A percentile compares a stretch with the other conserved stretches of the same genome.
phyloP scores from a whole-genome alignment of 2,797 vertebrate species.

The Pteronotus mesoamericanus region DNA sequence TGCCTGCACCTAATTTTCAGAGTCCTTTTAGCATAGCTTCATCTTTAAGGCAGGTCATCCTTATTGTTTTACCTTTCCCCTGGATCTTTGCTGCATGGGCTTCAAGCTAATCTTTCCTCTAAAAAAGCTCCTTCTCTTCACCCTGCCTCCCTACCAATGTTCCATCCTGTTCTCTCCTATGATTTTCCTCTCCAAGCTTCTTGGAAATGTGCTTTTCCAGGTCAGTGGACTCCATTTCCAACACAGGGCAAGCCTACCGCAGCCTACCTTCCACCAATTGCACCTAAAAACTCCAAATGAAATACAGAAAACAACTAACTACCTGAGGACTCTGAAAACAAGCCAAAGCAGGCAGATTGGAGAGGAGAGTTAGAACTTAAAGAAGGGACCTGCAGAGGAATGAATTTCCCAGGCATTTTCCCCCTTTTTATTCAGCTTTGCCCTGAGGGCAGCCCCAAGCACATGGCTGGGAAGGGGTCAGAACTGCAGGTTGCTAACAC shows the following conservation, averaged over 20 bases:
- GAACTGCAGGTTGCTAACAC: background rate
- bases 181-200: background rate
- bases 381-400: background rate
- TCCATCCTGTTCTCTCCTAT: background rate
- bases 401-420: background rate
- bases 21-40: background rate
- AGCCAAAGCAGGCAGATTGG: background rate
- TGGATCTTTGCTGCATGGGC: background rate
- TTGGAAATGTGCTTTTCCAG: background rate
- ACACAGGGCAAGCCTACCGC: background rate
- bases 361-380: background rate
- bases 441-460: background rate
- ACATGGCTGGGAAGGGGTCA: background rate
- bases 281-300: background rate
- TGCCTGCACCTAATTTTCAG: background rate
- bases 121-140: background rate
- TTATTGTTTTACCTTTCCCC: background rate
- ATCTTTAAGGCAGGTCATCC: background rate
- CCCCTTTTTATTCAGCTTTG: background rate
- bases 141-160: background rate
- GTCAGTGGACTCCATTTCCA: background rate
- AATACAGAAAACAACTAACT: background rate
- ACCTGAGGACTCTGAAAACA: background rate
- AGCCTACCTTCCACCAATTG: background rate
- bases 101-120: background rate